Evolutionary conservation across 2,888 invertebrate genomes (phyloP).

Genomic region (Aproaerema taeniolella): DNA sequence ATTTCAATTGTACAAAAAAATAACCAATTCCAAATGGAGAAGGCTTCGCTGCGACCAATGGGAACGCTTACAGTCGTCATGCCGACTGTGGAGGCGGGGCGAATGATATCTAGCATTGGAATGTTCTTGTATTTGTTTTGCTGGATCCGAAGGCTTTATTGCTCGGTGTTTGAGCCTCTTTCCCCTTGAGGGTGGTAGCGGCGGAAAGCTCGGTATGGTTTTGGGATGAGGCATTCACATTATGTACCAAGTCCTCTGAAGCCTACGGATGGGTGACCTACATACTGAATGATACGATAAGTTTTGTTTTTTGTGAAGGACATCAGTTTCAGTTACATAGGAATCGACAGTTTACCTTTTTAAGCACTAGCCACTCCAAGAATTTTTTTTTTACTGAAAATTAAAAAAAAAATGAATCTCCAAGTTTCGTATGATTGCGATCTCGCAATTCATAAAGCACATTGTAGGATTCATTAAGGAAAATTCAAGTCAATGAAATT

Average conservation of each 20-base stretch:
- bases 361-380: background rate
- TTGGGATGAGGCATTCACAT: conserved; percentile 65
- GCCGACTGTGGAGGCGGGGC: conserved; percentile 76
- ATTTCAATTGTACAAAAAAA: conserved; percentile 76
- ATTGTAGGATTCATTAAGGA: no score
- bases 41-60: conserved; percentile 73
- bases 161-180: conserved; percentile 71
- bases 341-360: no score
- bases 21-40: conserved; percentile 75
- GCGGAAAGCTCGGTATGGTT: conserved; percentile 68
- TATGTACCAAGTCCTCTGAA: conserved; percentile 56
- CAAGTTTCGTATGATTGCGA: no score
- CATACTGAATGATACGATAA: conserved; percentile 18
- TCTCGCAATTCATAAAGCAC: no score
- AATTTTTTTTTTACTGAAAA: background rate
- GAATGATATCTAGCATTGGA: conserved; percentile 78
- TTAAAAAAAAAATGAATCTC: background rate
- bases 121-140: conserved; percentile 77
- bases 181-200: conserved; percentile 64
- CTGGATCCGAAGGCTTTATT: conserved; percentile 72
- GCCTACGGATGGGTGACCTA: conserved; percentile 44
- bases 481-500: conserved; percentile 42
- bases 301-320: no score
- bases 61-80: conserved; percentile 72
- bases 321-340: no score